A percentile compares a stretch with the other conserved stretches of the same genome.
These are phyloP conservation scores for Rhynchomys soricoides DNA, from an alignment of 2,113 vertebrate genomes.

Conservation along the genomic window DNA sequence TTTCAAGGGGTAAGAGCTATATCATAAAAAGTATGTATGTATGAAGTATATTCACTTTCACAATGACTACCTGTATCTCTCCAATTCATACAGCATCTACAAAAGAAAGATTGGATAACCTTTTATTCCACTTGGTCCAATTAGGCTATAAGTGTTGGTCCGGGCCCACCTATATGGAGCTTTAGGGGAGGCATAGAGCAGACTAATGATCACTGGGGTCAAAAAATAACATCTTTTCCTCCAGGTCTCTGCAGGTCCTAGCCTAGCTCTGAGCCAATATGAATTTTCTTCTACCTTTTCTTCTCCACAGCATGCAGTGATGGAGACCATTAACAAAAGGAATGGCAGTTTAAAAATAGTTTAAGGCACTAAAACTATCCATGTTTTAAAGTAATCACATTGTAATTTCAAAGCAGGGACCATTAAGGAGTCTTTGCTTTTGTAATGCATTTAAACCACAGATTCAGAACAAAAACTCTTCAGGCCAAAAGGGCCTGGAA, in stretches of 20 bases:
- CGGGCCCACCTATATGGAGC: neutral
- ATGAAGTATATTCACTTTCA: neutral
- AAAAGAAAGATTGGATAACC: neutral
- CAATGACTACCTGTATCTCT: neutral
- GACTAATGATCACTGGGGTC: conserved; percentile 39
- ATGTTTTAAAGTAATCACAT: conserved; percentile 68
- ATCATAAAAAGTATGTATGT: neutral
- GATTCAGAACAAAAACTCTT: conserved; percentile 71
- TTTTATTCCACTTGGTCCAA: neutral
- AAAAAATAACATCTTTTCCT: conserved; percentile 27
- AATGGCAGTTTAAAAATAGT: conserved; percentile 72
- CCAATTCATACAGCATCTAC: neutral
- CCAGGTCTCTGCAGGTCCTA: conserved; percentile 26
- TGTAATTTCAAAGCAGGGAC: conserved; percentile 66
- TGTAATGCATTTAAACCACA: conserved; percentile 66
- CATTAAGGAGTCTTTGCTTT: conserved; percentile 63
- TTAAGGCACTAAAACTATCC: conserved; percentile 66
- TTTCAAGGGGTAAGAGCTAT: neutral
- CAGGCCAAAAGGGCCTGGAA: conserved; percentile 52
- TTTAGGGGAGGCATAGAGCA: neutral
- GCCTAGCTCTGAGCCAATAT: conserved; percentile 24
- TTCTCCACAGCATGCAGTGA: conserved; percentile 39
- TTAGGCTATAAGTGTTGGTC: conserved; percentile 35
- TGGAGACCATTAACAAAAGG: conserved; percentile 56
- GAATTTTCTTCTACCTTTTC: conserved; percentile 32